Conservation (phyloP, 2,797 vertebrate genomes). For the Urosaurus nigricauda region DNA sequence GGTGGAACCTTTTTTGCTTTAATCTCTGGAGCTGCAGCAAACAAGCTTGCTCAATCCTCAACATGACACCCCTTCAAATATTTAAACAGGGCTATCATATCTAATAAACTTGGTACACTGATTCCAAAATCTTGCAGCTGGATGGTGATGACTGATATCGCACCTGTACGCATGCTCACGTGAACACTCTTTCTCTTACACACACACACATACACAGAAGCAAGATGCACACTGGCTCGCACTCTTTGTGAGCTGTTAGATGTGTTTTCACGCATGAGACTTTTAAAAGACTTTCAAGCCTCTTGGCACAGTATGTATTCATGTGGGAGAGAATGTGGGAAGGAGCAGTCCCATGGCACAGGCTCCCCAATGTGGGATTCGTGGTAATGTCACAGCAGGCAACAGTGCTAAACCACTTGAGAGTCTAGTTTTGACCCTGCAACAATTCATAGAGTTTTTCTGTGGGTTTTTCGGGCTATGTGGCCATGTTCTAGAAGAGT, state of each 20-base stretch:
- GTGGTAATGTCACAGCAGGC: background rate
- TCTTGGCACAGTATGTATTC: background rate
- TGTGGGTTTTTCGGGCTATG: too few relatives aligned
- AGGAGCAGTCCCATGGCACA: background rate
- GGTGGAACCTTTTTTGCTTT: too few relatives aligned
- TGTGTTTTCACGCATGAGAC: slow-evolving; percentile 18
- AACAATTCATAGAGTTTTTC: background rate
- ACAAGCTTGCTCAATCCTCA: too few relatives aligned
- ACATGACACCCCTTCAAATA: too few relatives aligned
- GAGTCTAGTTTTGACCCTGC: background rate
- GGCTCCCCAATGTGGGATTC: background rate
- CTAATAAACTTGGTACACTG: too few relatives aligned
- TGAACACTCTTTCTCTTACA: too few relatives aligned
- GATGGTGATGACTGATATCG: background rate
- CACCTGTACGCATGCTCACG: background rate
- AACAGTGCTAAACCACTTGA: too few relatives aligned
- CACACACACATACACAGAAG: too few relatives aligned
- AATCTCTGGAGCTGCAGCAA: too few relatives aligned
- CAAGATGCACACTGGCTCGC: slow-evolving; percentile 1
- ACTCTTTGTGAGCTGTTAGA: slow-evolving; percentile 20
- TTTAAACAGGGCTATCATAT: too few relatives aligned
- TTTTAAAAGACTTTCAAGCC: background rate
- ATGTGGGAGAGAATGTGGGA: background rate
- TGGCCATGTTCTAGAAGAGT: too few relatives aligned
- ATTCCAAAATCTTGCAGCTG: background rate